Evolutionary conservation across 2,113 vertebrate genomes (phyloP).

Genomic region (Mohoua ochrocephala): DNA sequence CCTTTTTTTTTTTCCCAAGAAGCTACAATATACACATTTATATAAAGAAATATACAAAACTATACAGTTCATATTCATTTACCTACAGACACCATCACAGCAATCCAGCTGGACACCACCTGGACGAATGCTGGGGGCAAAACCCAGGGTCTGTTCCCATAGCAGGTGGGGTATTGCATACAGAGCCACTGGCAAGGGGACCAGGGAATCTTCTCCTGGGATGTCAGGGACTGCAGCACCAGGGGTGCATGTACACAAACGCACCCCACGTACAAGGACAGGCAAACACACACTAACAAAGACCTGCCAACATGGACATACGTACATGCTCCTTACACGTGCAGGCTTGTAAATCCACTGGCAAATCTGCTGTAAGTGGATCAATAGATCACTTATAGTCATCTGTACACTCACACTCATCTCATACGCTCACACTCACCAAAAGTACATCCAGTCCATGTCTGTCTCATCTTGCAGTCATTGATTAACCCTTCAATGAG

Average conservation of each 20-base stretch:
- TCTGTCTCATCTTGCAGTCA: neutral
- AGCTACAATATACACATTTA: neutral
- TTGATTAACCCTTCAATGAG: neutral
- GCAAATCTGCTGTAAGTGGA: accelerated
- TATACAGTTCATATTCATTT: too few species aligned
- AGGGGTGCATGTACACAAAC: neutral
- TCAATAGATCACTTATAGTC: accelerated
- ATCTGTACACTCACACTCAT: too few species aligned
- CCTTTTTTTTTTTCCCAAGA: neutral
- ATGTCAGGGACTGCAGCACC: neutral
- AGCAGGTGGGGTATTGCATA: accelerated
- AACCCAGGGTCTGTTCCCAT: neutral
- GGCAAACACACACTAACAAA: neutral
- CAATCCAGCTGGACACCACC: too few species aligned
- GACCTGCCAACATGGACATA: accelerated
- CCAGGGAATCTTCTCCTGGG: neutral
- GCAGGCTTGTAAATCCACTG: neutral
- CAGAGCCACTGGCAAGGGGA: too few species aligned
- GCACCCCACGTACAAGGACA: neutral
- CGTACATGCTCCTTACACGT: accelerated
- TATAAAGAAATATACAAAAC: neutral
- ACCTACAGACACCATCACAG: neutral
- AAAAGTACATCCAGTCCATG: neutral
- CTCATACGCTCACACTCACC: neutral
- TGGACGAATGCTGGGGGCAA: neutral